Percentiles rank a stretch among this genome's conserved stretches.
These are phyloP conservation scores for Nipponacmea schrenckii DNA, from an alignment of 2,888 invertebrate species.

Conservation along the genomic window DNA sequence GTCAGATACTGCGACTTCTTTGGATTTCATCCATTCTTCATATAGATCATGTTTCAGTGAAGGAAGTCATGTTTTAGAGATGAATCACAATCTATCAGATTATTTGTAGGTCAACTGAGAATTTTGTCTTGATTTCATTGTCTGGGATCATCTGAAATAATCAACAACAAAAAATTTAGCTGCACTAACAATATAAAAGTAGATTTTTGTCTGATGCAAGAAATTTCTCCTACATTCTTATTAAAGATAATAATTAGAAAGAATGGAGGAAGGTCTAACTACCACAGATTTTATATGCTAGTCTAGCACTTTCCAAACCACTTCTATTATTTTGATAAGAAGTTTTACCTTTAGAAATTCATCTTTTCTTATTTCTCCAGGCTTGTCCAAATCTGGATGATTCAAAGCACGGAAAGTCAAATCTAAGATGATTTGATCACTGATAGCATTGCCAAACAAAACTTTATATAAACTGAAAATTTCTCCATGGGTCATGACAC, in stretches of 20 bases:
- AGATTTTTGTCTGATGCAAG: no score
- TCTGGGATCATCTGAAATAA: constrained; percentile 46
- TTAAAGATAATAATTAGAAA: no score
- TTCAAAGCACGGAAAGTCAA: constrained; percentile 46
- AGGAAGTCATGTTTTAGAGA: no score
- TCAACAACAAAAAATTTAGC: neutral
- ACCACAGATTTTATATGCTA: no score
- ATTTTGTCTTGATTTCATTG: constrained; percentile 42
- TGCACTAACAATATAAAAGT: no score
- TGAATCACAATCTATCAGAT: no score
- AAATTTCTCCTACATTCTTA: no score
- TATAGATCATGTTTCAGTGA: neutral
- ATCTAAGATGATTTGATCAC: constrained; percentile 53
- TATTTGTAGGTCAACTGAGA: constrained; percentile 36
- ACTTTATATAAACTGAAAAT: constrained; percentile 51
- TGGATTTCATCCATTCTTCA: no score
- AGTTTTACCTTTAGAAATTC: constrained; percentile 44
- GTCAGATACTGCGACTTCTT: no score
- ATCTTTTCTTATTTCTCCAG: constrained; percentile 44
- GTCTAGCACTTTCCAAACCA: no score
- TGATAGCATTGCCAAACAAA: constrained; percentile 40
- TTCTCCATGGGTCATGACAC: constrained; percentile 47
- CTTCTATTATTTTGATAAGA: no score
- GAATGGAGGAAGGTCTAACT: no score
- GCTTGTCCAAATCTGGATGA: constrained; percentile 40